Percentiles rank a stretch among this genome's conserved stretches.
Evolutionary conservation across 2,113 vertebrate genomes (phyloP).

Genomic region (Burhinus oedicnemus): DNA sequence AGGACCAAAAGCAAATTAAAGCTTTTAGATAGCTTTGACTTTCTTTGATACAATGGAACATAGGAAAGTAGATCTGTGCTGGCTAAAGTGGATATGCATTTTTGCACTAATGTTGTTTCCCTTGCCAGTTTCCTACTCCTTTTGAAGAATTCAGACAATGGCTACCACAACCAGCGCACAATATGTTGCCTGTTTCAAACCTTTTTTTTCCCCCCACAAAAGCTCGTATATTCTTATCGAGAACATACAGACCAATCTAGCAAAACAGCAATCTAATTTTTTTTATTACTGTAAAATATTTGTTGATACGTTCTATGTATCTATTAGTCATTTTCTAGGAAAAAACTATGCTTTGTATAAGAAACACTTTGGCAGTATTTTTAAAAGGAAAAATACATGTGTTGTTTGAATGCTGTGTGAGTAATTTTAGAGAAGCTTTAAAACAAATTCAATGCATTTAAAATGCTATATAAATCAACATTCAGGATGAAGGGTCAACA

Average conservation of each 20-base stretch:
- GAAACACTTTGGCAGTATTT: not conserved
- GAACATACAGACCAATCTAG: not conserved
- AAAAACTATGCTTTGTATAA: not conserved
- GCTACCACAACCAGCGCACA: not conserved
- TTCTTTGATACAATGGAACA: slow-evolving; percentile 7
- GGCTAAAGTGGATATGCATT: slow-evolving; percentile 23
- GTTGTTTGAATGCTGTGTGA: not conserved
- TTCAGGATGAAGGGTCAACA: slow-evolving; percentile 69
- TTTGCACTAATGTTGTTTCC: slow-evolving; percentile 3
- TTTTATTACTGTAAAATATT: not conserved
- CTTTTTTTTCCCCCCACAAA: not conserved
- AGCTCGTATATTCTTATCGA: not conserved
- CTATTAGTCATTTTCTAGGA: not conserved
- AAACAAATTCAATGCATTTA: slow-evolving; percentile 45
- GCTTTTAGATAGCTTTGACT: slow-evolving; percentile 30
- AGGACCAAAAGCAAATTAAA: slow-evolving; percentile 42
- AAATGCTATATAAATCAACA: slow-evolving; percentile 74
- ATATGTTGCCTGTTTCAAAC: not conserved
- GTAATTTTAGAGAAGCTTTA: slow-evolving; percentile 16
- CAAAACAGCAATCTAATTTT: not conserved
- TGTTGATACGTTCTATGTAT: not conserved
- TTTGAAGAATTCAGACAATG: not conserved
- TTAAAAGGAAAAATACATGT: not conserved
- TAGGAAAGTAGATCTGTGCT: not conserved
- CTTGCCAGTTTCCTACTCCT: not conserved